Evolutionary conservation across 30 jellyfish, hydroid and myxozoan genomes (phyloP), one percentile per base, ranked within the genome.

Genomic region (Hydractinia symbiolongicarpus): DNA sequence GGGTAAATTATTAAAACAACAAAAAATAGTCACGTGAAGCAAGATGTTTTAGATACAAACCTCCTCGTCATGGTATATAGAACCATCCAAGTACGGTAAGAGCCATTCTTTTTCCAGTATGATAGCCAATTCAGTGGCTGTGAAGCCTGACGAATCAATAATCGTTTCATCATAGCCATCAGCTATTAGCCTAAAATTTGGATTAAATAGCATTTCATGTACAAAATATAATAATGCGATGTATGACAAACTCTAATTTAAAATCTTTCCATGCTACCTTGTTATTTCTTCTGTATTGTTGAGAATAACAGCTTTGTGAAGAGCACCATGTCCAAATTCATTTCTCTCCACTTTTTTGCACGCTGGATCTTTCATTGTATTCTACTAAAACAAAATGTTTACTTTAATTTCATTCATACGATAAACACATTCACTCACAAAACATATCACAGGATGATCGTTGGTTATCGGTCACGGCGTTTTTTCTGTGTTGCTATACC

Each of bases 91-190:
- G 8, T 52, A 77, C 15, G 85, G 85, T 55, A 77, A 53, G 7
- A 77, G 82, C 19, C 9, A 61, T 52, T 20, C 74, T 49, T 77
- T 77, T 66, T 60, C 80, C 62, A 77, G 76, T 77, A 77, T 57
- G 53, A 77, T 77, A 10, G 85, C 85, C 60, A 77, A 77, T 52
- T 77, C 79, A 9, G 76, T 6, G 13, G 85, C 85, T 50, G 79
- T 77, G 85, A 77, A 77, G 0, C 85, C 85, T 50, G 20, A 13
- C 44, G 56, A 30, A 55, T 77, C 85, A 21, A 54, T 77, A 55
- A 55, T 55, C 8, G 51, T 20, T 44, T 44, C 60, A 57, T 77
- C 82, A 56, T 9, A 9, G 55, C 53, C 11, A 20, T 61, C 30
- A 30, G 85, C 11, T 8, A 77, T 17, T 54, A 77, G 30, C 30